Conservation (phyloP, 2,888 invertebrate genomes). For the Baronia brevicornis region DNA sequence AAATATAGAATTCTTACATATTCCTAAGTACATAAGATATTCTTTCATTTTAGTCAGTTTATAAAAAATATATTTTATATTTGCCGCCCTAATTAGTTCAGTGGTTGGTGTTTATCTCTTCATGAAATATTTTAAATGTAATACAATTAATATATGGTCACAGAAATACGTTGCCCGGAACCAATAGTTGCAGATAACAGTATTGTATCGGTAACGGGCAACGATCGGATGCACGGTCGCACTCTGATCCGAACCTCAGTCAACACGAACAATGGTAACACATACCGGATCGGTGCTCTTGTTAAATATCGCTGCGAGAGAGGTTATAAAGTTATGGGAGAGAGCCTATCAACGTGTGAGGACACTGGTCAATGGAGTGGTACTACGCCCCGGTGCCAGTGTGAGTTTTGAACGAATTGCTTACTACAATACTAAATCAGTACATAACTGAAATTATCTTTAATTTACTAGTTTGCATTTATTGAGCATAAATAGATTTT, state of each 20-base stretch:
- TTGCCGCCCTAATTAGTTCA: too few species aligned
- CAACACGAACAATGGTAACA: slow-evolving; percentile 80
- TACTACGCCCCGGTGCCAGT: slow-evolving; percentile 86
- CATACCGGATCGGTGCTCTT: slow-evolving; percentile 89
- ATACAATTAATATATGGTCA: slow-evolving; percentile 18
- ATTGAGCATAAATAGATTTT: too few species aligned
- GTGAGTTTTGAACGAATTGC: too few species aligned
- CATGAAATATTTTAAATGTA: not conserved
- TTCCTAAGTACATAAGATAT: too few species aligned
- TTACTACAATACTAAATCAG: too few species aligned
- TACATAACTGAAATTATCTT: too few species aligned
- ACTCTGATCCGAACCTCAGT: slow-evolving; percentile 86
- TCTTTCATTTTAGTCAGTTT: too few species aligned
- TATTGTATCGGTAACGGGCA: slow-evolving; percentile 91
- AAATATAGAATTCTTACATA: too few species aligned
- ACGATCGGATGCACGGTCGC: slow-evolving; percentile 91
- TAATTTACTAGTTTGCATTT: too few species aligned
- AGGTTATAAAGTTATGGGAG: slow-evolving; percentile 91
- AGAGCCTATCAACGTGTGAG: slow-evolving; percentile 89
- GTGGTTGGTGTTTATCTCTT: slow-evolving; percentile 1
- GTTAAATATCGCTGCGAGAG: slow-evolving; percentile 93
- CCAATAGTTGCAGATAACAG: slow-evolving; percentile 89
- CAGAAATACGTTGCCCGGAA: slow-evolving; percentile 91
- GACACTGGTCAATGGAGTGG: slow-evolving; percentile 92
- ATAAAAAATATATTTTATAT: too few species aligned